Base-by-base conservation (phyloP, 2,888 invertebrate species). In the Brachyopa scutellaris region DNA sequence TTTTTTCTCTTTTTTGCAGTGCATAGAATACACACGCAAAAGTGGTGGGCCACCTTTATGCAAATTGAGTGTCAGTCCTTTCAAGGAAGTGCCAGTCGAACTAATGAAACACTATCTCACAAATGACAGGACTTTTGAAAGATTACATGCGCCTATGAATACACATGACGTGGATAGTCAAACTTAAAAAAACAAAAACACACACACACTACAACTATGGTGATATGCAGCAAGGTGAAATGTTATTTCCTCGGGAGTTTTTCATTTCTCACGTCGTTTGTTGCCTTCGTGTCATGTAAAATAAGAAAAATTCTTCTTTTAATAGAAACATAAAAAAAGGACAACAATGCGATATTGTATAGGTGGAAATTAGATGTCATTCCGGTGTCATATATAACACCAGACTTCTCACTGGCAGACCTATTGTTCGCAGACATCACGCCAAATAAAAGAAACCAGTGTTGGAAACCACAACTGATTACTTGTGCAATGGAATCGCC, bases 301-400 rank as follows among this genome's bases (percentile, higher is more conserved):
- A 78, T 36, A 26, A 49, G 36, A 55, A 38, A 64, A 33, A 36
- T 21, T 7, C 19, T 36, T 21, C 53, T 45, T 23, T 13, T 45
- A 15, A 21, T 38, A 38, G 29, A 64, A 42, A 59, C 36, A 69
- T 15, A 29, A 55, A 51, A 45, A 73, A 42, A 70, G 47, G n/a
- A 82, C 76, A 82, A 82, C 82, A 82, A 77, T 82, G 82, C 59
- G 47, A 72, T 77, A 72, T 82, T 82, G n/a, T n/a, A 76, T 82
- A 82, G 76, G 82, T 82, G 82, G 82, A 82, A 80, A 82, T 82
- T 72, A 82, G 82, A 82, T 82, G 82, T 82, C 82, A 82, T 82
- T 61, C 70, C 82, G 80, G 80, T 82, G 82, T 82, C 82, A 82
- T 72, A 66, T 42, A 59, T 77, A 82, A 82, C 77, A 66, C 82